These are phyloP conservation scores for Cecropterus lyciades DNA, from an alignment of 1,140 invertebrate species.

Conservation along the genomic window DNA sequence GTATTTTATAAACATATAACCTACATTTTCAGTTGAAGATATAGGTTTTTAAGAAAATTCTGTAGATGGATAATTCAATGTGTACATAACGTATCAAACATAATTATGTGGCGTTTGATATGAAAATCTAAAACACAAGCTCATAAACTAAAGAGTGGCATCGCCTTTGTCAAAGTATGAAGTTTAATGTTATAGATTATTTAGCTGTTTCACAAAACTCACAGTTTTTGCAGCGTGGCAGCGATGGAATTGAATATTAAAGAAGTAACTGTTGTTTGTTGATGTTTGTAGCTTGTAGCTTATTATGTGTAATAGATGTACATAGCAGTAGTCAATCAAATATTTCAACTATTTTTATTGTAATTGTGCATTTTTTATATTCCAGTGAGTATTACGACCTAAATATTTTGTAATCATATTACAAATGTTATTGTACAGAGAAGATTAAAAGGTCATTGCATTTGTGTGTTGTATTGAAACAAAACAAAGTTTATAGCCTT, in stretches of 20 bases:
- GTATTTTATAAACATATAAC: too few relatives aligned
- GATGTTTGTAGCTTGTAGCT: background rate
- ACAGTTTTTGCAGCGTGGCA: background rate
- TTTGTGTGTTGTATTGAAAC: too few relatives aligned
- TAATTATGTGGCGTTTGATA: too few relatives aligned
- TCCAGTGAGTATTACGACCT: background rate
- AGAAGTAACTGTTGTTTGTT: background rate
- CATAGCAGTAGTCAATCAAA: background rate
- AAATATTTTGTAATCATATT: background rate
- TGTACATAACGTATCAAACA: too few relatives aligned
- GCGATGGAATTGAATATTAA: background rate
- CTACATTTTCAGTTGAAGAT: too few relatives aligned
- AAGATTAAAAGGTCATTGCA: too few relatives aligned
- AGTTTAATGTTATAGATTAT: too few relatives aligned
- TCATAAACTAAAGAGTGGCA: too few relatives aligned
- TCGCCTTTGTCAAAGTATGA: too few relatives aligned
- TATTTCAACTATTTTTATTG: background rate
- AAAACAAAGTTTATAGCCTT: background rate
- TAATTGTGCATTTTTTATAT: background rate
- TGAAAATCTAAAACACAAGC: too few relatives aligned
- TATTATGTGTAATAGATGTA: background rate
- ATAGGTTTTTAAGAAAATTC: too few relatives aligned
- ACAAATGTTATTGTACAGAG: background rate
- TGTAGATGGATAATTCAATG: too few relatives aligned
- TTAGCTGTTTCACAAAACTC: background rate